phyloP scores from a whole-genome alignment of 2,113 vertebrate species.

The Mastomys natalensis region DNA sequence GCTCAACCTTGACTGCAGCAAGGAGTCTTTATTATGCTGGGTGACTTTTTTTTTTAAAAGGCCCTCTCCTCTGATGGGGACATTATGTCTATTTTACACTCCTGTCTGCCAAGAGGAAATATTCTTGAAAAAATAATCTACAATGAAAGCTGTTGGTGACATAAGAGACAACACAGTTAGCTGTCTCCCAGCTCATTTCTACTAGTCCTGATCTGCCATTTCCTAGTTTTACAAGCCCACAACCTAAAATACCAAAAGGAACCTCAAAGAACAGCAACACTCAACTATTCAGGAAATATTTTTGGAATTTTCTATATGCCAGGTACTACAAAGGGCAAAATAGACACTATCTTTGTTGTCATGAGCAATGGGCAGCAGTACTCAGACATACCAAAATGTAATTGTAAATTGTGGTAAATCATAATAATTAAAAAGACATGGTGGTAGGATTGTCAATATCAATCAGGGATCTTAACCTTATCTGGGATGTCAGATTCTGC shows the following conservation, averaged over 20 bases:
- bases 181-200: neutral
- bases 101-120: neutral
- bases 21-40: neutral
- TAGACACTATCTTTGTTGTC: neutral
- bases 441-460: neutral
- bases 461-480: neutral
- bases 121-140: constrained; percentile 23
- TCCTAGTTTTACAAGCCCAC: neutral
- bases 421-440: neutral
- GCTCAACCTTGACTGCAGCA: neutral
- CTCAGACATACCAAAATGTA: neutral
- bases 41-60: neutral
- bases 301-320: neutral
- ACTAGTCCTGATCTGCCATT: neutral
- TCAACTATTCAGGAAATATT: constrained; percentile 29
- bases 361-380: neutral
- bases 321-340: neutral
- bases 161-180: neutral
- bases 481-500: neutral
- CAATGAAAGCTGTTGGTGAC: constrained; percentile 18
- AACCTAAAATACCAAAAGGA: neutral
- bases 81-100: constrained; percentile 27
- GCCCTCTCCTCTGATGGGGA: neutral
- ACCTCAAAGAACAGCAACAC: neutral
- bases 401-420: neutral